These are phyloP conservation scores for Melanophora roralis DNA, from an alignment of 2,888 invertebrate species.

Conservation along the genomic window DNA sequence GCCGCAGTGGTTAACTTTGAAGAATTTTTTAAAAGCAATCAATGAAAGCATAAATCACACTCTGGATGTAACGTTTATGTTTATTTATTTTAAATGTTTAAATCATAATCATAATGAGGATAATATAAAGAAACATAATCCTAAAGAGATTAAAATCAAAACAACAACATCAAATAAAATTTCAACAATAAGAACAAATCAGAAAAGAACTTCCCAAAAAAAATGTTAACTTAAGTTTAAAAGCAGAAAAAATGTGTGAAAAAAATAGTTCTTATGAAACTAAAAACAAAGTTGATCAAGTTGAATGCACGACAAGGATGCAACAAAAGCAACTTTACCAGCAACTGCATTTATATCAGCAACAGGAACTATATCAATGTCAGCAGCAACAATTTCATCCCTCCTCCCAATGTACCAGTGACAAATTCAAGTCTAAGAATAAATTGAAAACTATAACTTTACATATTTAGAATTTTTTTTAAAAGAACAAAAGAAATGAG, in stretches of 20 bases:
- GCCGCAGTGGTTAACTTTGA: constrained; percentile 53
- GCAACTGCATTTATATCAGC: background rate
- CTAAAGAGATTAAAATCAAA: background rate
- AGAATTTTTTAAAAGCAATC: constrained; percentile 46
- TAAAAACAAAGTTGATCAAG: constrained; percentile 4
- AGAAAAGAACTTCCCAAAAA: constrained; percentile 26
- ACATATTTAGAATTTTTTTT: constrained; percentile 6
- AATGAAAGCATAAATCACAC: constrained; percentile 50
- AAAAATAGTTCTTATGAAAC: constrained; percentile 10
- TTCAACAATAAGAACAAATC: constrained; percentile 6
- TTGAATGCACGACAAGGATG: constrained; percentile 11
- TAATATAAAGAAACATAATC: background rate
- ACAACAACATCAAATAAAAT: background rate
- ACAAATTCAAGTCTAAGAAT: constrained; percentile 37
- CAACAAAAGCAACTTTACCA: background rate
- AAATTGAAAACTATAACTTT: constrained; percentile 49
- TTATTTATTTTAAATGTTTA: constrained; percentile 56
- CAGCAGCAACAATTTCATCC: background rate
- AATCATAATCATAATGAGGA: background rate
- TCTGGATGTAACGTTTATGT: constrained; percentile 53
- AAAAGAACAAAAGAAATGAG: background rate
- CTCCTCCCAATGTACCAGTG: background rate
- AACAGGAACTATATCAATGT: background rate
- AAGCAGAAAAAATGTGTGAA: constrained; percentile 13
- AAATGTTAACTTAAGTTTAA: constrained; percentile 35